These are phyloP conservation scores for Aphelinus certus DNA, from an alignment of 1,140 invertebrate genomes.

Conservation along the genomic window DNA sequence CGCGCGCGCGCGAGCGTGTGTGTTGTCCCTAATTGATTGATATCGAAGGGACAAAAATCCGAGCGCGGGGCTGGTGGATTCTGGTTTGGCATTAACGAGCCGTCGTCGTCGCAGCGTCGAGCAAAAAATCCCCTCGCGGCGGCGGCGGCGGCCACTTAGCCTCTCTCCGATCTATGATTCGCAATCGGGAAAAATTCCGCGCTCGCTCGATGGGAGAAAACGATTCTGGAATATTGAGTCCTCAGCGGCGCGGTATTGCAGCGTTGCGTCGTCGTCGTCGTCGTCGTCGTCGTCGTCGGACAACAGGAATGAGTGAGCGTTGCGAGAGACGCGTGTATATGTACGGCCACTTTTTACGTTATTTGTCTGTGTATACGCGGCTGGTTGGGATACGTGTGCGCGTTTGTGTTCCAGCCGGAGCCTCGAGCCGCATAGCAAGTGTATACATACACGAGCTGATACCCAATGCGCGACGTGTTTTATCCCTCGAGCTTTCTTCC, in stretches of 20 bases:
- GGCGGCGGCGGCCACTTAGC: neutral
- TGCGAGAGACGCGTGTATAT: too few relatives aligned
- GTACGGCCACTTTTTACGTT: too few relatives aligned
- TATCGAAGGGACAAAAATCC: constrained; percentile 32
- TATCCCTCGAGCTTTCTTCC: too few relatives aligned
- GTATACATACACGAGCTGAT: too few relatives aligned
- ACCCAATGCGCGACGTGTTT: too few relatives aligned
- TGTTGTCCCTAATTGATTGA: constrained; percentile 35
- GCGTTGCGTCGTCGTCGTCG: too few relatives aligned
- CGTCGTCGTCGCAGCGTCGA: neutral
- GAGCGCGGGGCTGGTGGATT: constrained; percentile 10
- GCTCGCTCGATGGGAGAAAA: constrained; percentile 16
- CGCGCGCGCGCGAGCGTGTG: constrained; percentile 12
- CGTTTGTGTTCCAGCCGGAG: too few relatives aligned
- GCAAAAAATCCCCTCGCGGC: constrained; percentile 17
- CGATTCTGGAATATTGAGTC: constrained; percentile 35
- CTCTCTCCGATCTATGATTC: neutral
- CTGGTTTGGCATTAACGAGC: constrained; percentile 38
- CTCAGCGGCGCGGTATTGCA: neutral
- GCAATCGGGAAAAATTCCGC: constrained; percentile 16
- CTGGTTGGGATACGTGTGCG: too few relatives aligned
- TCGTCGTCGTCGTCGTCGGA: too few relatives aligned
- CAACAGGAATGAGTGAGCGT: too few relatives aligned
- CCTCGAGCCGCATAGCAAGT: too few relatives aligned
- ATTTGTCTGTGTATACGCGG: too few relatives aligned